Evolutionary conservation across 2,113 vertebrate genomes (phyloP).

Genomic region (Malurus cyaneus): DNA sequence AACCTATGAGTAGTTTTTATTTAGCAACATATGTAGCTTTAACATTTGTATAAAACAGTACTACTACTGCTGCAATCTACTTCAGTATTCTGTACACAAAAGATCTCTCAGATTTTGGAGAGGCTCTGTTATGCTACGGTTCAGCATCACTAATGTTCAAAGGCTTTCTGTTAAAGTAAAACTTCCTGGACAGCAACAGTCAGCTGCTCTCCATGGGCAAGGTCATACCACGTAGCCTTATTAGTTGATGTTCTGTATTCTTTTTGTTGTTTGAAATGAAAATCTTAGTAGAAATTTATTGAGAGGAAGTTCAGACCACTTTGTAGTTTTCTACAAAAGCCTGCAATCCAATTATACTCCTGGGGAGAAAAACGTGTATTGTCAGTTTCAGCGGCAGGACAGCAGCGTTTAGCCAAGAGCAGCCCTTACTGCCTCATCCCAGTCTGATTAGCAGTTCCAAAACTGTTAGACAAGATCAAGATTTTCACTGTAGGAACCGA

Average conservation of each 20-base stretch:
- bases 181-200: not conserved
- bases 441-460: not conserved
- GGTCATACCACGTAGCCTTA: not conserved
- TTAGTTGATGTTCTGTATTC: not conserved
- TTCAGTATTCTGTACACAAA: not conserved
- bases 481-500: constrained; percentile 24
- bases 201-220: not conserved
- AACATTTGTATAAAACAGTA: not conserved
- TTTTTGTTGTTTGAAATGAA: not conserved
- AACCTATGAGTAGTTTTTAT: not conserved
- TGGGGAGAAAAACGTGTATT: not conserved
- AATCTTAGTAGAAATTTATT: not conserved
- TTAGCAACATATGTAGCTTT: not conserved
- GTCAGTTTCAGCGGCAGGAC: not conserved
- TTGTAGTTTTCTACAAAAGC: not conserved
- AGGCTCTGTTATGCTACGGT: not conserved
- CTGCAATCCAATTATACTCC: not conserved
- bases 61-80: not conserved
- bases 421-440: not conserved
- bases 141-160: not conserved
- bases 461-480: not conserved
- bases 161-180: not conserved
- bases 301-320: not conserved
- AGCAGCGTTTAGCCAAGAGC: not conserved
- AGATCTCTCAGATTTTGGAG: not conserved